Evolutionary conservation across 2,113 vertebrate genomes (phyloP).

Genomic region (Corapipo altera): DNA sequence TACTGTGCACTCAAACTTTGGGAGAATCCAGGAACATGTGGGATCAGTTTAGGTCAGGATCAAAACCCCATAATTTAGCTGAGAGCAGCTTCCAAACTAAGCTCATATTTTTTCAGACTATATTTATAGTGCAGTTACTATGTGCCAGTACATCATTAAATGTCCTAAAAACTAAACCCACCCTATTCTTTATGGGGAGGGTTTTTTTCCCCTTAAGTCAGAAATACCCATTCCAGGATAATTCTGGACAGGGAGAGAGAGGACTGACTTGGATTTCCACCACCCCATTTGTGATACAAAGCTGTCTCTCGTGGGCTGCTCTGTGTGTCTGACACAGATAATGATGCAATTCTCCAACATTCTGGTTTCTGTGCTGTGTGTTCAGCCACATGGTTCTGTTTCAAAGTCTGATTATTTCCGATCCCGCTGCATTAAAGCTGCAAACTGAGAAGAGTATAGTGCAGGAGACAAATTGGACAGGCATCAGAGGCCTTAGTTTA

Average conservation of each 20-base stretch:
- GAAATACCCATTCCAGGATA: background rate
- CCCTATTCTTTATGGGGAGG: background rate
- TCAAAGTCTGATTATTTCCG: background rate
- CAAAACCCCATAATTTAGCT: conserved; percentile 60
- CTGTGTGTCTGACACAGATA: background rate
- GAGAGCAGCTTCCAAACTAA: conserved; percentile 61
- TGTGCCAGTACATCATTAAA: conserved; percentile 34
- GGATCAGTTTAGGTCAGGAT: conserved; percentile 64
- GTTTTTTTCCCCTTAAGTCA: background rate
- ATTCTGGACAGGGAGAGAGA: background rate
- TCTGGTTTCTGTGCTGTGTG: background rate
- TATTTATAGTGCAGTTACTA: conserved; percentile 53
- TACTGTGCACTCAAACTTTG: conserved; percentile 8
- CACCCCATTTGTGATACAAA: background rate
- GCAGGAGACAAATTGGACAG: background rate
- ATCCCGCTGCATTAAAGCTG: background rate
- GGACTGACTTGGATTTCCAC: background rate
- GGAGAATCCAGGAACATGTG: conserved; percentile 55
- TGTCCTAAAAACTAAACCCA: conserved; percentile 11
- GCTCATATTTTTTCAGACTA: conserved; percentile 38
- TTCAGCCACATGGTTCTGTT: background rate
- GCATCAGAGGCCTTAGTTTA: background rate
- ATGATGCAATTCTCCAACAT: background rate
- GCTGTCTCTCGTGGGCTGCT: background rate
- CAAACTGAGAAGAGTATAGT: background rate